phyloP scores from a whole-genome alignment of 2,797 vertebrate genomes.

The Periparus ater region DNA sequence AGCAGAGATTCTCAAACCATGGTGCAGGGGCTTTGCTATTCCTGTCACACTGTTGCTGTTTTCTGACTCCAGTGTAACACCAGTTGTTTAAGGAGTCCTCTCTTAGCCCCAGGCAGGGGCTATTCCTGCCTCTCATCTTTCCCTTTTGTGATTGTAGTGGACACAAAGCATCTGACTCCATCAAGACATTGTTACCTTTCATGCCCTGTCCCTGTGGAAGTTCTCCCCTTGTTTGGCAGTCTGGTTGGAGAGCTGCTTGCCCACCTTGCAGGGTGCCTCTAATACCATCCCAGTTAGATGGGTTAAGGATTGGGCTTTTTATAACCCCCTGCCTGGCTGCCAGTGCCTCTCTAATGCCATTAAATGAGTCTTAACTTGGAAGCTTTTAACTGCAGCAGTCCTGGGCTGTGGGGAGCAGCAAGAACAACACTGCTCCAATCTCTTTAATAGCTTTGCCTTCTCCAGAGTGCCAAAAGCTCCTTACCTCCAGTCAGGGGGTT shows the following conservation, averaged over 20 bases:
- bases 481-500: slow-evolving; percentile 41
- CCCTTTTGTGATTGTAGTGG: neutral
- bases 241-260: neutral
- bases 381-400: slow-evolving; percentile 12
- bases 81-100: neutral
- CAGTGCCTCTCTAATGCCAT: slow-evolving; percentile 20
- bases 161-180: fast-evolving
- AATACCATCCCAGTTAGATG: neutral
- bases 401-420: neutral
- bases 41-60: neutral
- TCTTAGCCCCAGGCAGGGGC: neutral
- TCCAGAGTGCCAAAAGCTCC: slow-evolving; percentile 33
- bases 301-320: slow-evolving; percentile 7
- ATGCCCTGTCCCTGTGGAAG: neutral
- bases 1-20: neutral
- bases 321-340: slow-evolving; percentile 16
- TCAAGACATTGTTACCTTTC: neutral
- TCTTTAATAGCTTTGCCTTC: slow-evolving; percentile 55
- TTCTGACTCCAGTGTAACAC: neutral
- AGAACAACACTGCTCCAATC: neutral
- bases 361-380: slow-evolving; percentile 46
- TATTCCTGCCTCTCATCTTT: neutral
- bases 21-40: neutral
- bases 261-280: neutral
- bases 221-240: neutral